Percentiles rank a stretch among this genome's conserved stretches.
phyloP scores from a whole-genome alignment of 2,888 invertebrate genomes.

The Ormyrus nitidulus region DNA sequence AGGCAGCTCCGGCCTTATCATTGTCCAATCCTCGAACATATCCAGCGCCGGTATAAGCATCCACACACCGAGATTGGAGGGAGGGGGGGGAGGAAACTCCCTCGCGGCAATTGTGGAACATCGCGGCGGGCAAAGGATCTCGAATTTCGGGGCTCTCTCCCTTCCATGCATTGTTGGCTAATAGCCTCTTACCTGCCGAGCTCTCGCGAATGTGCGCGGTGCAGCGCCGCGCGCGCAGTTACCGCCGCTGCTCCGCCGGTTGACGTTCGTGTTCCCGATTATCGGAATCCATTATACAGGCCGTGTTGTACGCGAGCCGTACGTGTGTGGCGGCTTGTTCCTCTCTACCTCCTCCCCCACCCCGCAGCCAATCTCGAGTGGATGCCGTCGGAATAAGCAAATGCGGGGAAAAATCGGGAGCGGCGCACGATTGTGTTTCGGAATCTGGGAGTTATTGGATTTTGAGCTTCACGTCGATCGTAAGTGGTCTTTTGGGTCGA shows the following conservation, averaged over 20 bases:
- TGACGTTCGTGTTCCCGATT: constrained; percentile 44
- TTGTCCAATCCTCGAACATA: background rate
- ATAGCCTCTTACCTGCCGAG: constrained; percentile 43
- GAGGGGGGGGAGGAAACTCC: background rate
- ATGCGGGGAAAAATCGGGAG: background rate
- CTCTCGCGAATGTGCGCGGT: constrained; percentile 5
- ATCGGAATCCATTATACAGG: constrained; percentile 51
- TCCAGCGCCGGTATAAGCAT: no score
- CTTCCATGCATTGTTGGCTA: constrained; percentile 29
- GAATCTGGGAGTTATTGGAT: no score
- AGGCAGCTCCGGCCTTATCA: background rate
- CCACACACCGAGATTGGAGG: no score
- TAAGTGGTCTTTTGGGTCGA: no score
- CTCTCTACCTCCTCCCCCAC: background rate
- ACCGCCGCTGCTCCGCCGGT: background rate
- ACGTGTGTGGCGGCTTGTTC: background rate
- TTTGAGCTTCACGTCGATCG: no score
- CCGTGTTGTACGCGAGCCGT: background rate
- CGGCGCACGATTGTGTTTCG: background rate
- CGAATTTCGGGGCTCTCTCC: constrained; percentile 21
- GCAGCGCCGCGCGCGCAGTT: background rate
- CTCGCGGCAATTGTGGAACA: background rate
- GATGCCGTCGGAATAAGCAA: background rate
- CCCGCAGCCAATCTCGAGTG: background rate
- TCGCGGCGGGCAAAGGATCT: constrained; percentile 20